Base-by-base conservation (phyloP, 2,888 invertebrate species). In the Camptogramma bilineatum region DNA sequence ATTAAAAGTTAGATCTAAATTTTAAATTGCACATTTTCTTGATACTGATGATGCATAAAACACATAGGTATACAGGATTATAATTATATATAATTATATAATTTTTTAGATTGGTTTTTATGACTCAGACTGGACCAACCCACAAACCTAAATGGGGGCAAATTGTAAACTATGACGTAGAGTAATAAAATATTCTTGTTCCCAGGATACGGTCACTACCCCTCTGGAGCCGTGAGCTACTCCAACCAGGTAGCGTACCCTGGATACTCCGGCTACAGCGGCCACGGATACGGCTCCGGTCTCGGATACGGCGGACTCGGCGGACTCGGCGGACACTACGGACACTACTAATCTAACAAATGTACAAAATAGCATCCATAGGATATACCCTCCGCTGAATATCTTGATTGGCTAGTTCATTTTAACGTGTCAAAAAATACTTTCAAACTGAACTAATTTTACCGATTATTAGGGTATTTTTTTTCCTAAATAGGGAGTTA, bases 301-400 rank as follows among this genome's bases (percentile, higher is more conserved):
- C 51, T 50, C 48, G 58, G 65, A 31, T 58, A 61, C 56, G 53
- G 55, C 53, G 73, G 70, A 52, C 70, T 63, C 60, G 51, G 62
- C 51, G 78, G 79, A 28, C 68, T 58, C 34, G 61, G 69, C 44
- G 62, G 70, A 10, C 74, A 78, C 71, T 76, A 75, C 73, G 78
- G 76, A 62, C 85, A 88, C 70, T 86, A 88, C 79, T 89, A 85
- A 79, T 60, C 50, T 2, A 42, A 51, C 21, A 21, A 44, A 16
- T 44, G 44, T 8, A 13, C 51, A 51, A 39, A 39, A 39, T 13
- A 4, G 13, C 13, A 4, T 28, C 51, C 31, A 51, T 28, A 9
- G 31, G 31, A 7, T 16, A 31, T 5, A 31, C 8, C 8, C 31
- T 51, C 21, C 10, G 9, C 21, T 47, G 47, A 47, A 3, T 39